Evolutionary conservation across 2,888 invertebrate species (phyloP), one percentile per base, ranked within the genome.

Genomic region (Trichopria drosophilae): DNA sequence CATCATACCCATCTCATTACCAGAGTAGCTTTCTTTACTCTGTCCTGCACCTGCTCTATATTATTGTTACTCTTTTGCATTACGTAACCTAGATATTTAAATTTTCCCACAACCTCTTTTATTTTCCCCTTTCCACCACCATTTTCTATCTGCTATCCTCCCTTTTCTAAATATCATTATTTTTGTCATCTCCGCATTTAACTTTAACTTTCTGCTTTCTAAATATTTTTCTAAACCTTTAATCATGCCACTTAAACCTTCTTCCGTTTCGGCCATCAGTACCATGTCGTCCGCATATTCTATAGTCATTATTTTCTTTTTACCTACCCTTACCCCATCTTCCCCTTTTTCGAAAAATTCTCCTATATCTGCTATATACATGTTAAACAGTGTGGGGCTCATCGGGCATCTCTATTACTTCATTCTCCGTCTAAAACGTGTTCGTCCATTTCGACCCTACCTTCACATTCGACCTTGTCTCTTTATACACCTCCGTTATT

Each of bases 361-460:
- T 2, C 18, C 9, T n/a, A n/a, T n/a, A 13, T 51, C 51, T 6
- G 55, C 52, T n/a, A n/a, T n/a, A n/a, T n/a, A n/a, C n/a, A n/a
- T n/a, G n/a, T n/a, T n/a, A n/a, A n/a, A n/a, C n/a, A 1, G 48
- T 43, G 41, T 32, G 1, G 61, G 57, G 31, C 59, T 58, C 31
- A 59, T 19, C 13, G 54, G 47, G 43, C 53, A 60, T n/a, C 58
- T 51, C 37, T 58, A 59, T 28, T 50, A 59, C 35, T 7, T 56
- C 49, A n/a, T 53, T 46, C 13, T 15, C 18, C 3, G 54, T 54
- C 55, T 54, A 58, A 23, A 59, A 54, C 2, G 23, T 31, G 4
- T 40, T 51, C 13, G 47, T 29, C 7, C 22, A 6, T 9, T 47
- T 15, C 10, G 40, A 32, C n/a, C 35, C 49, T 12, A 42, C 41